These are phyloP conservation scores for Maconellicoccus hirsutus DNA, from an alignment of 1,140 invertebrate species.

Conservation along the genomic window DNA sequence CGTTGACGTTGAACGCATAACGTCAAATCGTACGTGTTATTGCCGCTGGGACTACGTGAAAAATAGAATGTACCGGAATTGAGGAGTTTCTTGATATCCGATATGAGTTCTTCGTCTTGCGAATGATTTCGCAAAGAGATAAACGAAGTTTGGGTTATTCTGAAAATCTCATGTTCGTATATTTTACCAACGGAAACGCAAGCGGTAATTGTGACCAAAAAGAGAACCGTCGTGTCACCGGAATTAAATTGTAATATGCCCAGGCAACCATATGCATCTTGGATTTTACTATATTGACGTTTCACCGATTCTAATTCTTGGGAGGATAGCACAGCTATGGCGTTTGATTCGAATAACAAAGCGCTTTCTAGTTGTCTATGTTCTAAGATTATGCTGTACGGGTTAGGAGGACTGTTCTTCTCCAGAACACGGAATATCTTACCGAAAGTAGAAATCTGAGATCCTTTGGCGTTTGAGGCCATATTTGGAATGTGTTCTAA, in stretches of 20 bases:
- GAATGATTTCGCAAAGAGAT: constrained; percentile 71
- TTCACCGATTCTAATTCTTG: constrained; percentile 80
- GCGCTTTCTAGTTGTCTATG: constrained; percentile 74
- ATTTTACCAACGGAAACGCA: constrained; percentile 92
- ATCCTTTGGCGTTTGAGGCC: background rate
- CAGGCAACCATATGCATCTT: constrained; percentile 86
- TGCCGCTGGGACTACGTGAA: constrained; percentile 53
- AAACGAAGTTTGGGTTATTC: constrained; percentile 83
- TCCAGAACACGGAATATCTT: constrained; percentile 83
- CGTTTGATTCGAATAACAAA: constrained; percentile 80
- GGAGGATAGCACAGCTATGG: constrained; percentile 64
- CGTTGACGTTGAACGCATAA: constrained; percentile 78
- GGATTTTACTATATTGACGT: constrained; percentile 72
- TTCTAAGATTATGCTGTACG: constrained; percentile 81
- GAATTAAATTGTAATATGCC: constrained; percentile 78
- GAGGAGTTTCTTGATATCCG: constrained; percentile 73
- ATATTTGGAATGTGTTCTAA: background rate
- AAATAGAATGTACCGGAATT: constrained; percentile 97
- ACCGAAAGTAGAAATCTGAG: constrained; percentile 51
- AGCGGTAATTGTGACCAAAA: constrained; percentile 84
- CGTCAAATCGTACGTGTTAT: constrained; percentile 67
- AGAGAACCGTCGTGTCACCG: constrained; percentile 68
- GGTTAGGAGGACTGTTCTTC: constrained; percentile 67
- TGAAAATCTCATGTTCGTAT: constrained; percentile 81
- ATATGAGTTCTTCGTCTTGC: constrained; percentile 65